Evolutionary conservation across 2,797 vertebrate genomes (phyloP).

Genomic region (Clamator glandarius): DNA sequence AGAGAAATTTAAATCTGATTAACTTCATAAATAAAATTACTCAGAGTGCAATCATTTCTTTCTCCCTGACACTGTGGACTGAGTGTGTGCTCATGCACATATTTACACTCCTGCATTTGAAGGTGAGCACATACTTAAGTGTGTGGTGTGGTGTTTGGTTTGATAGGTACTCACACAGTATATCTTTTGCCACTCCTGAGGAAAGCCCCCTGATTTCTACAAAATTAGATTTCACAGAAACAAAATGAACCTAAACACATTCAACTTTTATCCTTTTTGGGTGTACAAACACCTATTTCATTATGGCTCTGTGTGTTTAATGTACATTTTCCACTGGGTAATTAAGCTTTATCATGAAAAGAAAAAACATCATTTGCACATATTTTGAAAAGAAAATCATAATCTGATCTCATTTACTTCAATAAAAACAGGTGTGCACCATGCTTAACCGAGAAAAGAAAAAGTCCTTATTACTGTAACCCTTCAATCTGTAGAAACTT

Average conservation of each 20-base stretch:
- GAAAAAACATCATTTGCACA: not conserved
- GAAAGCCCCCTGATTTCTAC: not conserved
- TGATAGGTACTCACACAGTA: accelerated
- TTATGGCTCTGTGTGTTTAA: not conserved
- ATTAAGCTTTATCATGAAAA: not conserved
- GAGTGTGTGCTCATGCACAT: accelerated
- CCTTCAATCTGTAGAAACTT: not conserved
- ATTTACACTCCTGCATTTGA: not conserved
- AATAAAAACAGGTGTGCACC: not conserved
- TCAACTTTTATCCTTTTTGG: not conserved
- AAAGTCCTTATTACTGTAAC: not conserved
- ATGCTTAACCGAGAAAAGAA: not conserved
- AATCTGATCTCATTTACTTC: not conserved
- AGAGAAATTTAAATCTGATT: not conserved
- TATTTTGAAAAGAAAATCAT: not conserved
- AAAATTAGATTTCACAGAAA: not conserved
- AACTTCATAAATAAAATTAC: not conserved
- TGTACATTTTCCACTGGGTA: not conserved
- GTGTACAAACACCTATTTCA: not conserved
- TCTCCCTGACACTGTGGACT: not conserved
- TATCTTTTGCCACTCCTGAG: no score
- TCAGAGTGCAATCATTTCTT: not conserved
- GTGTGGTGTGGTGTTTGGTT: not conserved
- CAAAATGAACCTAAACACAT: not conserved
- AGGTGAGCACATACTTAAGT: not conserved